A percentile compares a stretch with the other conserved stretches of the same genome.
Evolutionary conservation across 2,888 invertebrate genomes (phyloP).

Genomic region (Drosophila buzzatii): DNA sequence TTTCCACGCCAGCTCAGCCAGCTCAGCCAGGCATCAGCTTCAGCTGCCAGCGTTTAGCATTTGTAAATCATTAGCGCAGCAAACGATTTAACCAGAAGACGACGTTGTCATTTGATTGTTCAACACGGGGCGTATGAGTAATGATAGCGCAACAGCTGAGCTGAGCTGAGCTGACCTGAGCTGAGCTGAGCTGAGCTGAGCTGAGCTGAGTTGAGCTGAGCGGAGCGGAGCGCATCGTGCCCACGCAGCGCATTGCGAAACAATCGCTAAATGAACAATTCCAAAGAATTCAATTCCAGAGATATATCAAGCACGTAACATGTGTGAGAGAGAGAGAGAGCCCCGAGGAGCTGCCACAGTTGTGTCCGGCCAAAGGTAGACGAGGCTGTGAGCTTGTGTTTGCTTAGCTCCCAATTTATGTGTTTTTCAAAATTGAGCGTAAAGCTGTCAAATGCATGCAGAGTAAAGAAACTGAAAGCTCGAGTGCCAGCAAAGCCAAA

Average conservation of each 20-base stretch:
- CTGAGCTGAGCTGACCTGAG: constrained; percentile 1
- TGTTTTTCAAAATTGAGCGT: constrained; percentile 37
- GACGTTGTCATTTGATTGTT: constrained; percentile 52
- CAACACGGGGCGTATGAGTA: constrained; percentile 72
- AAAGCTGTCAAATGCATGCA: constrained; percentile 58
- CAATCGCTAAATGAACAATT: constrained; percentile 11
- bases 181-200: no score
- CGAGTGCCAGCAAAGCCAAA: constrained; percentile 23
- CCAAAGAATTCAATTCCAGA: not conserved
- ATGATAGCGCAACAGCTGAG: constrained; percentile 61
- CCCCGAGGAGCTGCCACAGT: no score
- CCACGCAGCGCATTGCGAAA: constrained; percentile 37
- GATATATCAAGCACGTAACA: not conserved
- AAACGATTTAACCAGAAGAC: constrained; percentile 57
- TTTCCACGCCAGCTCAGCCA: constrained; percentile 5
- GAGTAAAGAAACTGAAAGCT: constrained; percentile 21
- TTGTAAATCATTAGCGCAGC: constrained; percentile 61
- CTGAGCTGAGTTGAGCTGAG: no score
- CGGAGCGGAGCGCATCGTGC: constrained; percentile 9
- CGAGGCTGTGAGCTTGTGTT: constrained; percentile 13
- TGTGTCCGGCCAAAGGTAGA: not conserved
- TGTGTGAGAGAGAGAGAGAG: no score
- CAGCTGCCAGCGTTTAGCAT: constrained; percentile 41
- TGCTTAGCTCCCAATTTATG: constrained; percentile 32
- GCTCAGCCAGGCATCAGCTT: not conserved